Conservation (phyloP, 2,888 invertebrate species). For the Leucophenga montana region DNA sequence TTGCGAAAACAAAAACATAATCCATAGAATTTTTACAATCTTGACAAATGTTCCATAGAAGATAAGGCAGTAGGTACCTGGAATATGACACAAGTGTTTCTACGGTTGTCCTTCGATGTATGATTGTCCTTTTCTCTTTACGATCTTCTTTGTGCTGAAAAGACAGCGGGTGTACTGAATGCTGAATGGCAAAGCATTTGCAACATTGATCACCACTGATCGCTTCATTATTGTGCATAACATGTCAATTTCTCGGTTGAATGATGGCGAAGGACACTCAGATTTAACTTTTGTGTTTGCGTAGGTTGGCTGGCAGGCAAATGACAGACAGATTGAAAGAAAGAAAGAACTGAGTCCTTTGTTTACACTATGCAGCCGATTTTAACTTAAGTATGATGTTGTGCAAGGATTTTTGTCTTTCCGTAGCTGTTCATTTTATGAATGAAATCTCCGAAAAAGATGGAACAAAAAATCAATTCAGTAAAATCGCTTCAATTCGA, state of each 20-base stretch:
- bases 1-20: slow-evolving; percentile 14
- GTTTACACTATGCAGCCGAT: no score
- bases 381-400: no score
- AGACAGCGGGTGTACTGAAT: neutral
- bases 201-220: slow-evolving; percentile 45
- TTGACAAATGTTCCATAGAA: slow-evolving; percentile 15
- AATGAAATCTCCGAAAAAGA: no score
- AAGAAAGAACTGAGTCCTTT: no score
- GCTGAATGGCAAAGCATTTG: slow-evolving; percentile 27
- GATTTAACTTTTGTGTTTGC: neutral
- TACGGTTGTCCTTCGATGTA: neutral
- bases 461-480: no score
- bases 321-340: neutral
- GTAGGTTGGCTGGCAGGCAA: slow-evolving; percentile 14
- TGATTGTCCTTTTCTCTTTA: slow-evolving; percentile 1
- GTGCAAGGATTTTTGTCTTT: no score
- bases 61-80: neutral
- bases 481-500: no score
- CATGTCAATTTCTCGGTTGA: slow-evolving; percentile 56
- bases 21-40: slow-evolving; percentile 14
- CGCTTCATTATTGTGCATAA: slow-evolving; percentile 62
- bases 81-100: slow-evolving; percentile 18
- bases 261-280: neutral
- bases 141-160: neutral
- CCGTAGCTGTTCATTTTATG: no score